Base-by-base conservation (phyloP, 2,797 vertebrate genomes). In the Chrosomus eos region DNA sequence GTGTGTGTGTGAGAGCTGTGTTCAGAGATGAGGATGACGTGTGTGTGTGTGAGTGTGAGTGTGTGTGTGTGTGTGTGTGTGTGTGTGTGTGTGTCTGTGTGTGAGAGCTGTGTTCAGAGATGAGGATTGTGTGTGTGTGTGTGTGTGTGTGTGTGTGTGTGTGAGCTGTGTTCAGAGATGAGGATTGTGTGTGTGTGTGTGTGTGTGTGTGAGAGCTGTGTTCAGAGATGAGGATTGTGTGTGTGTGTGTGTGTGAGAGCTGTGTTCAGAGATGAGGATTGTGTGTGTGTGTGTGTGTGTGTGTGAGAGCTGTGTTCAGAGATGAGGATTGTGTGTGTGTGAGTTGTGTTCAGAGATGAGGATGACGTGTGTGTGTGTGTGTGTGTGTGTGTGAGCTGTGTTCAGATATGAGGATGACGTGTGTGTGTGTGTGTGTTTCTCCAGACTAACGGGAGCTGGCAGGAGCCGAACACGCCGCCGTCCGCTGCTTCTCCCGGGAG, bases 371-470 rank as follows among this genome's bases (percentile, higher is more conserved):
- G 1, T 2, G n/a, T n/a, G n/a, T n/a, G n/a, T n/a, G n/a, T n/a
- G n/a, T 3, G 5, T 28, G 13, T 68, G 31, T 48, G 21, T 21
- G 9, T 4, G 36, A 45, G 43, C 43, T 45, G 43, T 16, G 45
- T 5, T 48, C 4, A 48, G 14, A 45, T 14, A 11, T 26, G 72
- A 66, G 19, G 68, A 51, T 60, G 48, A 36, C n/a, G 36, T 7
- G n/a, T 53, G 1, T 2, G 67, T 33, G 55, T 23, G 19, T 31
- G 10, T n/a, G 2, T 80, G 13, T 9, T 78, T 88, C 81, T 40
- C 0, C 90, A 98, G 97, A 94, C 96, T 84, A 98, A 98, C 3
- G 97, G 97, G 33, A 95, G 90, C 92, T 98, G 97, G 97, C 95
- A 95, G 81, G 96, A 97, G 73, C 95, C 94, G 36, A 93, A 92